Evolutionary conservation across 2,888 invertebrate species (phyloP).

Genomic region (Pristionchus fissidentatus): DNA sequence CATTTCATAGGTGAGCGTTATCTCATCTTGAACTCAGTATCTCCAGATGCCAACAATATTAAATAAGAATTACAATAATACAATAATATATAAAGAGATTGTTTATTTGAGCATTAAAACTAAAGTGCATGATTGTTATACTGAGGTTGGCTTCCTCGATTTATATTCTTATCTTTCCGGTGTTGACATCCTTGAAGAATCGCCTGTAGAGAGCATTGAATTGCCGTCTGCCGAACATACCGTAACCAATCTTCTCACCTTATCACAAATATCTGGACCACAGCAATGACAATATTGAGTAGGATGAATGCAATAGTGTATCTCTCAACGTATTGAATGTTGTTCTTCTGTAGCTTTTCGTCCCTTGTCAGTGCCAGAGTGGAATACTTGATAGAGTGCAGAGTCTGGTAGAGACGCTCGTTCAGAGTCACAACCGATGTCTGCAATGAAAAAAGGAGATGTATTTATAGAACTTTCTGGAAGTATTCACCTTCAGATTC

Average conservation of each 20-base stretch:
- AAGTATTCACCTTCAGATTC: conserved; percentile 4
- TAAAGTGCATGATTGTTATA: no score
- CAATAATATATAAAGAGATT: no score
- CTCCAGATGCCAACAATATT: no score
- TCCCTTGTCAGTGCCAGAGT: conserved; percentile 23
- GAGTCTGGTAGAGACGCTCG: conserved; percentile 17
- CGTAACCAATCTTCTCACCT: no score
- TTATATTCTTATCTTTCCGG: conserved; percentile 30
- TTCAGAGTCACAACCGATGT: conserved; percentile 8
- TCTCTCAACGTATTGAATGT: background rate
- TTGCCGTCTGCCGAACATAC: no score
- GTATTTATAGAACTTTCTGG: no score
- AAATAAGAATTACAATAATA: no score
- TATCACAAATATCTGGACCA: conserved; percentile 33
- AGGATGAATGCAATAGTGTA: conserved; percentile 27
- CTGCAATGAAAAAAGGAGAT: background rate
- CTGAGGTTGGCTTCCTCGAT: background rate
- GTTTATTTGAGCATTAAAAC: no score
- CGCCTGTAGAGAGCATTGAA: no score
- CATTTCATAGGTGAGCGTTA: no score
- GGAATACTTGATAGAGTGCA: conserved; percentile 32
- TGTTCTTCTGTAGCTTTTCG: conserved; percentile 39
- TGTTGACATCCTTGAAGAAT: conserved; percentile 29
- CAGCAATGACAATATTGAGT: conserved; percentile 22
- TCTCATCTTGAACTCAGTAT: no score